A percentile compares a stretch with the other conserved stretches of the same genome.
These are phyloP conservation scores for Istiophorus platypterus DNA, from an alignment of 2,113 vertebrate species.

Conservation along the genomic window DNA sequence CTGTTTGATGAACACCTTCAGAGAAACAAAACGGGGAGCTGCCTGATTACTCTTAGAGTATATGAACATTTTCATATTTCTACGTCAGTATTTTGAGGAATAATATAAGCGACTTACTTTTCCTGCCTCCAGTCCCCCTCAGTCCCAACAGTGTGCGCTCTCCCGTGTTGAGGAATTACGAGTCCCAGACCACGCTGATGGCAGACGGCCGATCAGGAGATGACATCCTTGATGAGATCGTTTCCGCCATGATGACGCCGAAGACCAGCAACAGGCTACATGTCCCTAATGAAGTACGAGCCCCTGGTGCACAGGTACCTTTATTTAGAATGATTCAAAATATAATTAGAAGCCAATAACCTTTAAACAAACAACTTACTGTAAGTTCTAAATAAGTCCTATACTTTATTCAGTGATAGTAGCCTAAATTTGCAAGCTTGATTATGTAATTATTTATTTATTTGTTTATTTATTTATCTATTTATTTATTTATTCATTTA, in stretches of 20 bases:
- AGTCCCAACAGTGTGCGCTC: constrained; percentile 53
- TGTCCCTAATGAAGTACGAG: constrained; percentile 73
- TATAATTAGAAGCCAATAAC: too few relatives aligned
- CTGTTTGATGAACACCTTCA: neutral
- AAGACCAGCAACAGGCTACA: constrained; percentile 70
- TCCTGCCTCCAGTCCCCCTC: constrained; percentile 26
- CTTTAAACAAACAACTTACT: neutral
- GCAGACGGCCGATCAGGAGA: constrained; percentile 56
- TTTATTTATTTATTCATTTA: too few relatives aligned
- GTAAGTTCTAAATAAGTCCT: neutral
- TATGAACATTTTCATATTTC: neutral
- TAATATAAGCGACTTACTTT: neutral
- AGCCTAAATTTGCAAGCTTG: too few relatives aligned
- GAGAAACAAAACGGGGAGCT: neutral
- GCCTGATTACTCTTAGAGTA: neutral
- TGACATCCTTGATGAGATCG: constrained; percentile 77
- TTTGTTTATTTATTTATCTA: too few relatives aligned
- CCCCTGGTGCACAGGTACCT: constrained; percentile 79
- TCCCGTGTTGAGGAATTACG: constrained; percentile 56
- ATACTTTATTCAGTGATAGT: neutral
- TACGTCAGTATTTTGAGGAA: too few relatives aligned
- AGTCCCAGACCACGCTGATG: constrained; percentile 61
- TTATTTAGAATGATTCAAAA: neutral
- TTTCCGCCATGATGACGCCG: constrained; percentile 77
- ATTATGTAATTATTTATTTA: too few relatives aligned